These are phyloP conservation scores for Montifringilla adamsi DNA, from an alignment of 2,113 vertebrate genomes.

Conservation along the genomic window DNA sequence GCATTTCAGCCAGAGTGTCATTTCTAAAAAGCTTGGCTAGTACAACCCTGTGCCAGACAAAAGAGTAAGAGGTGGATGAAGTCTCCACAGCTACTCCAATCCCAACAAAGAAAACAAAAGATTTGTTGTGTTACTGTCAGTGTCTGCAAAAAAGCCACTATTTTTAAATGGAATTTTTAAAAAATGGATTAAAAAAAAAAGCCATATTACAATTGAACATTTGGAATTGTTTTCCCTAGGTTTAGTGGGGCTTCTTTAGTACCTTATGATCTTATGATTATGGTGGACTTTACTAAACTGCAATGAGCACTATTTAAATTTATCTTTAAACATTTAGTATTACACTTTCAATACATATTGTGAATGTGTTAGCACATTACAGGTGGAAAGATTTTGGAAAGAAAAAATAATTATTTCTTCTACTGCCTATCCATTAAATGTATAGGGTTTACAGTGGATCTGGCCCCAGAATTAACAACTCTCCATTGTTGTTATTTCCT, in stretches of 20 bases:
- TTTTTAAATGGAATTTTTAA: background rate
- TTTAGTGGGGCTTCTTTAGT: background rate
- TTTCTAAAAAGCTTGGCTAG: background rate
- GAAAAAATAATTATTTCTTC: background rate
- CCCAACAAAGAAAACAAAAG: background rate
- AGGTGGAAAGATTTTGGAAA: background rate
- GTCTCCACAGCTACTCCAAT: background rate
- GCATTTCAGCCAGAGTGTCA: background rate
- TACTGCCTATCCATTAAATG: background rate
- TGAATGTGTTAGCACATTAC: background rate
- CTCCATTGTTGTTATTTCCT: background rate
- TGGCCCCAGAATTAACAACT: background rate
- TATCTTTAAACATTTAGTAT: background rate
- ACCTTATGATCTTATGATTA: background rate
- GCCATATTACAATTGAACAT: background rate
- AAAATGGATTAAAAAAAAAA: background rate
- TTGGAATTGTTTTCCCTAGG: background rate
- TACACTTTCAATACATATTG: background rate
- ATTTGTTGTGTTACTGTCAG: background rate
- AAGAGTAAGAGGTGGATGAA: background rate
- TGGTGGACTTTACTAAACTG: background rate
- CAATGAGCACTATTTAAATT: background rate
- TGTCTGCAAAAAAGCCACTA: background rate
- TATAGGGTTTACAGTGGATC: background rate
- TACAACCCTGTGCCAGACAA: background rate